These are phyloP conservation scores for Beris chalybata DNA, from an alignment of 2,888 invertebrate genomes.

Conservation along the genomic window DNA sequence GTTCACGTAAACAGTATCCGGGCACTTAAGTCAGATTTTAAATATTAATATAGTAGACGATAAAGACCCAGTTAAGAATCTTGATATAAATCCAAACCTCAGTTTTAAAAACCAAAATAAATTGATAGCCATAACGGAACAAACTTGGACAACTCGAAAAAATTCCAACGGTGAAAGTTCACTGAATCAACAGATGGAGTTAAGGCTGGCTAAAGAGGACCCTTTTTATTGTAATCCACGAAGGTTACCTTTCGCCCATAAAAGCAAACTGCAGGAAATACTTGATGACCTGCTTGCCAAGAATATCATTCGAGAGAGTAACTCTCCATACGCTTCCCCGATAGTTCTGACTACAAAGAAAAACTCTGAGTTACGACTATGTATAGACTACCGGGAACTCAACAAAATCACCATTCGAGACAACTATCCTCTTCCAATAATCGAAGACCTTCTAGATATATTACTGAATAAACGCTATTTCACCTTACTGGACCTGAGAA, in stretches of 20 bases:
- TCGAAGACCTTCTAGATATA: background rate
- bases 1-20: too few relatives aligned
- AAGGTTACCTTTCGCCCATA: background rate
- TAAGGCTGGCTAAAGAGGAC: background rate
- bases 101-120: too few relatives aligned
- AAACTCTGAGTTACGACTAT: background rate
- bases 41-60: too few relatives aligned
- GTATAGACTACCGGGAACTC: background rate
- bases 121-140: too few relatives aligned
- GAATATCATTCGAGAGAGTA: background rate
- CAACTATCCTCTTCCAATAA: background rate
- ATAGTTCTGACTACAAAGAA: slow-evolving; percentile 1
- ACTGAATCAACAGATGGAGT: background rate
- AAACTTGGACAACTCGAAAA: too few relatives aligned
- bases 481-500: background rate
- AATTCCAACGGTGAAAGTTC: too few relatives aligned
- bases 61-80: too few relatives aligned
- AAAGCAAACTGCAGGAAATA: background rate
- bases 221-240: background rate
- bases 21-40: too few relatives aligned
- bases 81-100: too few relatives aligned
- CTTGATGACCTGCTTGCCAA: background rate
- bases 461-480: background rate
- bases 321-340: background rate
- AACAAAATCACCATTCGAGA: background rate